phyloP scores from a whole-genome alignment of 1,140 invertebrate genomes.

The Notospermus geniculatus region DNA sequence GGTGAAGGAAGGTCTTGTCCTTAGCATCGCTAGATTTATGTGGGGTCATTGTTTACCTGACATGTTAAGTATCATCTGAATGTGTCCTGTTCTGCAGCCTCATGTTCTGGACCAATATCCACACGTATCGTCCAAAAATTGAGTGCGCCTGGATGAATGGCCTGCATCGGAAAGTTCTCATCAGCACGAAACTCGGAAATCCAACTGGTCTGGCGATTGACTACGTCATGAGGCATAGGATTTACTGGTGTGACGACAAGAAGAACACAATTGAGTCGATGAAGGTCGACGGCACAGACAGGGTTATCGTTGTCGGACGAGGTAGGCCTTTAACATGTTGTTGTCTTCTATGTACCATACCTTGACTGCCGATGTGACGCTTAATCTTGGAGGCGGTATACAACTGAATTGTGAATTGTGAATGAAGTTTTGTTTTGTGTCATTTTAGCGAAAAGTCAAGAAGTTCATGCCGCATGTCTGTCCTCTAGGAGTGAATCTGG shows the following conservation, averaged over 20 bases:
- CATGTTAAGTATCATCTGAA: too few species aligned
- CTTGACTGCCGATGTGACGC: too few species aligned
- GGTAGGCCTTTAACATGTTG: slow-evolving; percentile 32
- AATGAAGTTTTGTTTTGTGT: too few species aligned
- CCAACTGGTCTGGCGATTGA: slow-evolving; percentile 89
- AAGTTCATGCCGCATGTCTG: too few species aligned
- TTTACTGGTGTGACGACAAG: slow-evolving; percentile 96
- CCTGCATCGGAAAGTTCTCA: slow-evolving; percentile 73
- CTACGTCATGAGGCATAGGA: slow-evolving; percentile 73
- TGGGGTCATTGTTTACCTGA: too few species aligned
- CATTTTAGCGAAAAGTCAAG: too few species aligned
- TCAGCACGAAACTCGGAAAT: slow-evolving; percentile 75
- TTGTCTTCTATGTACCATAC: too few species aligned
- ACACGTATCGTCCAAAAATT: slow-evolving; percentile 68
- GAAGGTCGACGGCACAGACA: slow-evolving; percentile 75
- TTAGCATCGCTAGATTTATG: too few species aligned
- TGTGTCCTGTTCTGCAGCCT: slow-evolving; percentile 68
- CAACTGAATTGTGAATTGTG: too few species aligned
- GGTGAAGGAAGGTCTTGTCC: too few species aligned
- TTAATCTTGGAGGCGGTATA: too few species aligned
- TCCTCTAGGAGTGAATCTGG: too few species aligned
- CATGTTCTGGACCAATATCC: slow-evolving; percentile 88
- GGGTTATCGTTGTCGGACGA: slow-evolving; percentile 72
- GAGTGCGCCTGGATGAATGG: slow-evolving; percentile 89
- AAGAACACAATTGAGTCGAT: slow-evolving; percentile 88